Percentiles rank a stretch among this genome's conserved stretches.
These are phyloP conservation scores for Protosalanx chinensis DNA, from an alignment of 2,797 vertebrate genomes.

Conservation along the genomic window DNA sequence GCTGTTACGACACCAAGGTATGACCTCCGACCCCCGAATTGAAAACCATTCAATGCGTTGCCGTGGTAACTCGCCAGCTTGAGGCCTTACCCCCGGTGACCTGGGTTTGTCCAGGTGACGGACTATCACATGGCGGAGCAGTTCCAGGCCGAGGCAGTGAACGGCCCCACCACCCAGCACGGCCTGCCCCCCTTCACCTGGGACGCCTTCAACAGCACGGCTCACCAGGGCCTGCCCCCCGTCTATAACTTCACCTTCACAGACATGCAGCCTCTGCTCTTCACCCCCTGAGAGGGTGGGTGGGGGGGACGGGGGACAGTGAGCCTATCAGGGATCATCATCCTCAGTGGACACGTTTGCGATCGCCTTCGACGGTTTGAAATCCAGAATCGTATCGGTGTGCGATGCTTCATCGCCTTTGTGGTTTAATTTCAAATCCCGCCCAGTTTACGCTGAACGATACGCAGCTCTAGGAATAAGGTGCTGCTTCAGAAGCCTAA, in stretches of 20 bases:
- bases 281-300: slow-evolving; percentile 54
- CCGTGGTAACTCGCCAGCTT: too few species aligned
- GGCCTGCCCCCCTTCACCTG: slow-evolving; percentile 84
- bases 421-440: not conserved
- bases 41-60: not conserved
- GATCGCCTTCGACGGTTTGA: not conserved
- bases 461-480: slow-evolving; percentile 14
- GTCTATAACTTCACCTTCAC: slow-evolving; percentile 85
- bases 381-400: not conserved
- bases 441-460: slow-evolving; percentile 1
- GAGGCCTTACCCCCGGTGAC: too few species aligned
- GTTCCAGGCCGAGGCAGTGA: slow-evolving; percentile 79
- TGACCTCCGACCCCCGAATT: not conserved
- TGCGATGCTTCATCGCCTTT: not conserved
- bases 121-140: slow-evolving; percentile 78
- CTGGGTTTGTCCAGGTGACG: slow-evolving; percentile 73
- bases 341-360: slow-evolving; percentile 20
- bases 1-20: slow-evolving; percentile 96
- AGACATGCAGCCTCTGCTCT: slow-evolving; percentile 78
- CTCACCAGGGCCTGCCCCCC: slow-evolving; percentile 82
- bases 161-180: slow-evolving; percentile 82
- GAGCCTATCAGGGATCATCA: not conserved
- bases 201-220: slow-evolving; percentile 76
- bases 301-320: too few species aligned
- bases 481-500: slow-evolving; percentile 3